A percentile compares a stretch with the other conserved stretches of the same genome.
These are phyloP conservation scores for Penaeus chinensis DNA, from an alignment of 1,140 invertebrate genomes.

Conservation along the genomic window DNA sequence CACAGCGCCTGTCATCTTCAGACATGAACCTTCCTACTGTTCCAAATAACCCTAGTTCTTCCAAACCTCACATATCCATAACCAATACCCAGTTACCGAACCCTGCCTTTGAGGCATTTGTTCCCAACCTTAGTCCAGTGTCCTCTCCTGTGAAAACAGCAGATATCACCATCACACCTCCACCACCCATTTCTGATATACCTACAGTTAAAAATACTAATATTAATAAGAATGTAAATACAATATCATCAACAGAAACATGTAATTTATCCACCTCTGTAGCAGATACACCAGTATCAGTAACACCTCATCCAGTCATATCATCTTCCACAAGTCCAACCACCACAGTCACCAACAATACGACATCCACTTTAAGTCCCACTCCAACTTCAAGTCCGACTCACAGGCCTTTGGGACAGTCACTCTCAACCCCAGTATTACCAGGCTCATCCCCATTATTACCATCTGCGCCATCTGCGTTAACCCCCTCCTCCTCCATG, in stretches of 20 bases:
- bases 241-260: too few species aligned
- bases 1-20: conserved; percentile 44
- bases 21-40: conserved; percentile 36
- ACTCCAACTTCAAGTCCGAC: not conserved
- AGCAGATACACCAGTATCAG: not conserved
- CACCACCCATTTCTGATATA: too few species aligned
- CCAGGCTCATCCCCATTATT: not conserved
- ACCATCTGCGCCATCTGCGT: not conserved
- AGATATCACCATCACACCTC: not conserved
- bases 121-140: not conserved
- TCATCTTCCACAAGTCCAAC: conserved; percentile 8
- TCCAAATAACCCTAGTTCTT: not conserved
- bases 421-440: conserved; percentile 36
- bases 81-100: not conserved
- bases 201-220: too few species aligned
- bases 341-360: conserved; percentile 5
- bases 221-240: too few species aligned
- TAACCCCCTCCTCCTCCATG: conserved; percentile 47
- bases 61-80: not conserved
- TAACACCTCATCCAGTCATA: not conserved
- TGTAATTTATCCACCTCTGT: not conserved
- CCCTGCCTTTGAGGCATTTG: too few species aligned
- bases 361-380: conserved; percentile 5
- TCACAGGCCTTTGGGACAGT: conserved; percentile 46
- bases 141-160: not conserved